A percentile compares a stretch with the other conserved stretches of the same genome.
phyloP scores from a whole-genome alignment of 2,113 vertebrate species.

The Austrofundulus limnaeus region DNA sequence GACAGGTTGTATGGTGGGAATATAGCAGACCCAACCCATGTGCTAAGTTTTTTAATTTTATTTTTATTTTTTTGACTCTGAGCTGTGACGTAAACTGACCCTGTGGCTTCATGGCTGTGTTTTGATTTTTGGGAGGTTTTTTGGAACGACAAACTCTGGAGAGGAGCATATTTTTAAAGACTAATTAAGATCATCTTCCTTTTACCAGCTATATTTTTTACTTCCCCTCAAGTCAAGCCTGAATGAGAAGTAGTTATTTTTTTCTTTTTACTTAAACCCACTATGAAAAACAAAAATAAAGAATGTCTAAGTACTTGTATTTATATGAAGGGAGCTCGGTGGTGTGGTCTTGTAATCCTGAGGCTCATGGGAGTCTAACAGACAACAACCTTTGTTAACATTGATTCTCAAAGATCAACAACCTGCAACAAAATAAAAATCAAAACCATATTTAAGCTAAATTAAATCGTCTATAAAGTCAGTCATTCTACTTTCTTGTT shows the following conservation, averaged over 20 bases:
- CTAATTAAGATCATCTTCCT: conserved; percentile 32
- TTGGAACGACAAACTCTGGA: conserved; percentile 56
- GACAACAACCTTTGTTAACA: too few species aligned
- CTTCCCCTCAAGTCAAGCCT: conserved; percentile 7
- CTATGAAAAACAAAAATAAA: neutral
- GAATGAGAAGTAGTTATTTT: conserved; percentile 11
- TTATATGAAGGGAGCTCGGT: too few species aligned
- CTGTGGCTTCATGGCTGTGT: conserved; percentile 43
- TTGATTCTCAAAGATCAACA: too few species aligned
- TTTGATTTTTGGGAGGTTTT: too few species aligned
- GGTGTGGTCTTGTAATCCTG: too few species aligned
- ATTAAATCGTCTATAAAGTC: conserved; percentile 2
- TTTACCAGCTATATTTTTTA: conserved; percentile 12
- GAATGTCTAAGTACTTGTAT: too few species aligned
- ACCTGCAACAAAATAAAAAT: too few species aligned
- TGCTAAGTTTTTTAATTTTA: conserved; percentile 28
- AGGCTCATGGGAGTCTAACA: too few species aligned
- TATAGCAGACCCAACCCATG: conserved; percentile 44
- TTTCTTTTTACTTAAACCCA: neutral
- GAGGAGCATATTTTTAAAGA: conserved; percentile 29
- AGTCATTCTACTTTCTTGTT: conserved; percentile 23
- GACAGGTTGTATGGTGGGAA: conserved; percentile 27
- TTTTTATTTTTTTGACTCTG: conserved; percentile 25
- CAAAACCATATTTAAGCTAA: conserved; percentile 3
- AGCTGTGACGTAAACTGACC: conserved; percentile 60